Conservation (phyloP, 2,888 invertebrate species). For the Ceramica pisi region DNA sequence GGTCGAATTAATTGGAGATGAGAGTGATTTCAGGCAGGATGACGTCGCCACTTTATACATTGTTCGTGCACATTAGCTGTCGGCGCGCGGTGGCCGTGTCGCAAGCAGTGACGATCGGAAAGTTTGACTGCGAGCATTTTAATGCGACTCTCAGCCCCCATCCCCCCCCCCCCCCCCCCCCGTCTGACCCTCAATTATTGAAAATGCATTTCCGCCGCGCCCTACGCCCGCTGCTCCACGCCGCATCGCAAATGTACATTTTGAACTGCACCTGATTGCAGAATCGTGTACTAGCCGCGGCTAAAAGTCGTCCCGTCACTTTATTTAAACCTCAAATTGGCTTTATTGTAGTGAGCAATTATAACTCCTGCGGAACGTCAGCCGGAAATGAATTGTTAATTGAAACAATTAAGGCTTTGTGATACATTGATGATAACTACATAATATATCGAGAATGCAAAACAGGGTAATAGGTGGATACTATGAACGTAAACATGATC, state of each 20-base stretch:
- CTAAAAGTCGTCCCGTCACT: conserved; percentile 87
- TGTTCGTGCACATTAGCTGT: conserved; percentile 66
- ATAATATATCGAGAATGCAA: conserved; percentile 13
- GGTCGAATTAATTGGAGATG: conserved; percentile 6
- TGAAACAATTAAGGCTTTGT: conserved; percentile 36
- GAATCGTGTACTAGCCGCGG: conserved; percentile 85
- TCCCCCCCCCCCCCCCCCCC: conserved; percentile 83
- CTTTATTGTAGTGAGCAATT: conserved; percentile 73
- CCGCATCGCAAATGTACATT: conserved; percentile 90
- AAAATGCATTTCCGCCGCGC: conserved; percentile 90
- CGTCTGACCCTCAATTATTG: conserved; percentile 91
- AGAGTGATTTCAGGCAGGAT: background rate
- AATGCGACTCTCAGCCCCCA: conserved; percentile 83
- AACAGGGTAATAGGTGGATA: background rate
- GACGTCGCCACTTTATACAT: conserved; percentile 12
- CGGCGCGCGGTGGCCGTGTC: conserved; percentile 63
- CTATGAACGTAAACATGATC: background rate
- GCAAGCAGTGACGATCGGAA: conserved; percentile 80
- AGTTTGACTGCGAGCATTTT: conserved; percentile 86
- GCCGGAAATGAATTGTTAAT: conserved; percentile 58
- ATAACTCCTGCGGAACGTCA: conserved; percentile 68
- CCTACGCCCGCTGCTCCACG: conserved; percentile 79
- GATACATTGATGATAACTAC: conserved; percentile 41
- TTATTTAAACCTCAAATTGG: conserved; percentile 81
- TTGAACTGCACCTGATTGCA: conserved; percentile 90